Percentiles rank a stretch among this genome's conserved stretches.
Conservation (phyloP, 2,888 invertebrate species). For the Polymixis lichenea region DNA sequence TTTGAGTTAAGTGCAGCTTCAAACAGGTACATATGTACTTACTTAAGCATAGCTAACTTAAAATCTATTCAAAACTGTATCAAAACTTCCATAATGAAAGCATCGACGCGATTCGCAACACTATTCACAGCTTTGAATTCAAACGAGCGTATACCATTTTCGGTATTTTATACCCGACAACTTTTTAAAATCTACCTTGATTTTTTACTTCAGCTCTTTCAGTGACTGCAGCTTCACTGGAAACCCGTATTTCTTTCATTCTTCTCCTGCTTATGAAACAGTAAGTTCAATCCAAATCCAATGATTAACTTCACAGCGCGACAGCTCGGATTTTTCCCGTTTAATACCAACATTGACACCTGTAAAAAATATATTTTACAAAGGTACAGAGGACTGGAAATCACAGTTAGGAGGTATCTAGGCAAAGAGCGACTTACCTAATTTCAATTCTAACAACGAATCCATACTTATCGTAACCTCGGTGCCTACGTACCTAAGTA, state of each 20-base stretch:
- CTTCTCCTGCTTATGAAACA: neutral
- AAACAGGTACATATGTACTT: neutral
- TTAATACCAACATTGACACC: too few relatives aligned
- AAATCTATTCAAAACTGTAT: constrained; percentile 2
- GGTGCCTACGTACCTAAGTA: too few relatives aligned
- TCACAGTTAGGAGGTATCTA: neutral
- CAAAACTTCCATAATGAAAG: constrained; percentile 17
- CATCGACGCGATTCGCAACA: constrained; percentile 53
- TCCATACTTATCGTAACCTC: too few relatives aligned
- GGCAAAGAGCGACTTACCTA: neutral
- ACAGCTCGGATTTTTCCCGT: neutral
- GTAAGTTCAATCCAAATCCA: neutral
- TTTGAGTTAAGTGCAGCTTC: neutral
- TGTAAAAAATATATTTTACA: neutral
- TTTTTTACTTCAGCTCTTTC: neutral
- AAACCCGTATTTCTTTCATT: neutral
- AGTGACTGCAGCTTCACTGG: neutral
- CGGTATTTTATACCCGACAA: constrained; percentile 56
- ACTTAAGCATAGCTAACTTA: neutral
- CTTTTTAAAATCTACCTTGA: neutral
- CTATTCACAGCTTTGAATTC: constrained; percentile 60
- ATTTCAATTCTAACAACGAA: too few relatives aligned
- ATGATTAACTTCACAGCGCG: neutral
- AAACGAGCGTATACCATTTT: constrained; percentile 35
- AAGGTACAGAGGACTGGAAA: neutral